Evolutionary conservation across 2,113 vertebrate genomes (phyloP), one percentile per base, ranked within the genome.

Genomic region (Forbesichthys papilliferus): DNA sequence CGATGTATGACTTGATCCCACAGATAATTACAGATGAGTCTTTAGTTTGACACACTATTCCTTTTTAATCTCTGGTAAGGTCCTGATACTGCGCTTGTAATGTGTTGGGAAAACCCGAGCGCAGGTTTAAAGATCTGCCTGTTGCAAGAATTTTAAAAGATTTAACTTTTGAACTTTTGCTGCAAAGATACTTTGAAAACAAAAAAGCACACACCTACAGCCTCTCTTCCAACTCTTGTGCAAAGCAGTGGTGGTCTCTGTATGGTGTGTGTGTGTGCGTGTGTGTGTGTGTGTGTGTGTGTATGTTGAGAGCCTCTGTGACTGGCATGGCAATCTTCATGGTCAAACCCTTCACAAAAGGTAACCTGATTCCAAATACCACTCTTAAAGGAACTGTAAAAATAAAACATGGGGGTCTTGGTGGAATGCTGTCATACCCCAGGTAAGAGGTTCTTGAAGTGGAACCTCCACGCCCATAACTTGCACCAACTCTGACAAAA

Each of bases 351-450:
- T 75, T 74, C 78, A 86, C 87, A 87, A 92, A 92, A 92, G 88
- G 92, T 87, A 92, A 93, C 87, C 77, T 60, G 84, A 94, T 84
- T 77, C 83, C 73, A 82, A 92, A 92, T 91, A 87, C 88, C 91
- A 83, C 89, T 91, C 73, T 88, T 81, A 69, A 82, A 91, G 86
- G 85, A 89, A 93, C 90, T 92, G 92, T 91, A 91, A 90, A 91
- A 91, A 90, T 92, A 86, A 92, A 92, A 89, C 91, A 93, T 88
- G 91, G 86, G 92, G 91, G 91, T 92, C 91, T 57, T 52, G 66
- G 69, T 36, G 73, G 74, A 85, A 69, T 46, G 10, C n/a, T 87
- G 88, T 89, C 86, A 91, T 69, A 90, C 84, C 86, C 73, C 61
- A 78, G 86, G 75, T 88, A 79, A 90, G 85, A 87, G 82, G 71